Base-by-base conservation (phyloP, 2,797 vertebrate species). In the Cossypha niveicapilla region DNA sequence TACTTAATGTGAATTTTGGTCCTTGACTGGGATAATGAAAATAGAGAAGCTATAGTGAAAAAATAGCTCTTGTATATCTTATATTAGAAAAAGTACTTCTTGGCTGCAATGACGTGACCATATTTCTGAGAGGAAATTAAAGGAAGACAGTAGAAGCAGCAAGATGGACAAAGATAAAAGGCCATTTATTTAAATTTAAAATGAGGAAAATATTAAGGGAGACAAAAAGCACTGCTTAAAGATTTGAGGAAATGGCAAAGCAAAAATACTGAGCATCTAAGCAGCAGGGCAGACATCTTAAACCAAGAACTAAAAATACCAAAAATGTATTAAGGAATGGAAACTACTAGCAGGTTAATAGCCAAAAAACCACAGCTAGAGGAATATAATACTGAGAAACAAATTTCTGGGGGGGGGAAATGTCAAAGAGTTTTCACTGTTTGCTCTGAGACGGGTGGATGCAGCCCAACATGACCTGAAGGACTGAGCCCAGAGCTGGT, bases 111-210 rank as follows among this genome's bases (percentile, higher is more conserved):
- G 44, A 74, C 41, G 34, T 35, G 71, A 75, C 30, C 18, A 2
- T 81, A 86, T 60, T 74, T 73, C 62, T 87, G 65, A 92, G 70
- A 76, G 62, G 35, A 94, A 88, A 88, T 78, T 68, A 88, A 94
- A 94, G 67, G 32, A 93, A 92, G 71, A 70, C 39, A 80, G 86
- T 32, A 93, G 60, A 94, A 96, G 61, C 45, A 81, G 74, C 27
- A 45, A 94, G 77, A 84, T 32, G 11, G 67, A 89, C 65, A 87
- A 92, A 94, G 91, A 97, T 94, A 95, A 97, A 97, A 96, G 88
- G 85, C 60, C 91, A 96, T 65, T 78, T 80, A 95, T 93, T 96
- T 90, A 93, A 91, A 94, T 93, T 92, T 91, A 96, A 95, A 92
- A 96, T 80, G 63, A 93, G 50, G 89, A 71, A 96, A 95, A 90